Evolutionary conservation across 2,113 vertebrate species (phyloP), one percentile per base, ranked within the genome.

Genomic region (Hemicordylus capensis): DNA sequence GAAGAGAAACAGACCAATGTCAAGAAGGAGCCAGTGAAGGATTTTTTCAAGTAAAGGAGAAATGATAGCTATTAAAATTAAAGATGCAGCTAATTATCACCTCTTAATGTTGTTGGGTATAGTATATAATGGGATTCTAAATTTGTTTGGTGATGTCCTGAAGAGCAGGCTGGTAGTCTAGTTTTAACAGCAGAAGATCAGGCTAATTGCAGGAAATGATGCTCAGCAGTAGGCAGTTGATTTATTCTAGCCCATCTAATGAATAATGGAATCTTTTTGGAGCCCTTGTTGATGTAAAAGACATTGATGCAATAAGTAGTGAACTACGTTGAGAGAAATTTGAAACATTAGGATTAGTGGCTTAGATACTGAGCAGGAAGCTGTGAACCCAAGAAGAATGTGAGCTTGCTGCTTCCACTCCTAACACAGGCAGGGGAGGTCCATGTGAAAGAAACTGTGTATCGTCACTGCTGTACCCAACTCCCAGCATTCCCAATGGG

Each of bases 81-180:
- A 82, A 82, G 39, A 61, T 69, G 46, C 26, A 48, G 42, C 31
- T 26, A 58, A 83, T 73, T 48, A 61, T 83, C 81, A 74, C 11
- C 54, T 73, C 39, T 83, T 80, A 80, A 80, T 81, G n/a, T 37
- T 76, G 48, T 81, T 19, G 42, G 37, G 64, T 34, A n/a, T n/a
- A 61, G 61, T 64, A 10, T 74, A 61, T 63, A 83, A 34, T 74
- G 31, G 24, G 24, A 44, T 74, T 73, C 28, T 83, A 37, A 42
- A 56, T 70, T 70, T 4, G 37, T 58, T 10, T 42, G 56, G 34
- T 39, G 28, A 42, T 44, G 39, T 24, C 28, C 39, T 48, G 81
- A 61, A 73, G 56, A 83, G 58, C 11, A 31, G 39, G 28, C 69
- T 48, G 19, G 20, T 46, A 61, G 67, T n/a, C 28, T 59, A 73